Evolutionary conservation across 2,797 vertebrate species (phyloP).

Genomic region (Leptatherina wallacei): DNA sequence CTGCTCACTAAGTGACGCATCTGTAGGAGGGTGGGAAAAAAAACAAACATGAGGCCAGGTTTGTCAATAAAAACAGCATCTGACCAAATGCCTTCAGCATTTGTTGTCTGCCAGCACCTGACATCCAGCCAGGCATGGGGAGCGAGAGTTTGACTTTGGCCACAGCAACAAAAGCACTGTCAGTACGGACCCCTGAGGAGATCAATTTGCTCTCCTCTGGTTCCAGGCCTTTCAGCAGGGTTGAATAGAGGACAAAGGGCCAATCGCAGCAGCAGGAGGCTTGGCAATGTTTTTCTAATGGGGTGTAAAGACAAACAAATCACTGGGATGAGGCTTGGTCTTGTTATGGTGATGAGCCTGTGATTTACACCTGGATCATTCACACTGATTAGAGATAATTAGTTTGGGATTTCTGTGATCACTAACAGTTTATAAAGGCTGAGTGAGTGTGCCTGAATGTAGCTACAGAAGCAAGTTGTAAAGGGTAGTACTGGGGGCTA

Average conservation of each 20-base stretch:
- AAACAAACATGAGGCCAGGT: conserved; percentile 32
- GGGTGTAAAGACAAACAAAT: conserved; percentile 83
- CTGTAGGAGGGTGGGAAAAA: conserved; percentile 10
- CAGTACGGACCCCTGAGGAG: conserved; percentile 68
- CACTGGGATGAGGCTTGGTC: conserved; percentile 59
- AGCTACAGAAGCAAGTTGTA: background rate
- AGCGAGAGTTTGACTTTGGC: conserved; percentile 70
- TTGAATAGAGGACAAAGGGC: conserved; percentile 78
- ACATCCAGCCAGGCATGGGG: conserved; percentile 58
- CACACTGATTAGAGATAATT: conserved; percentile 62
- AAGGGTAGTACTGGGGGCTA: background rate
- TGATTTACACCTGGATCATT: conserved; percentile 76
- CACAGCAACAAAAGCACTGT: conserved; percentile 71
- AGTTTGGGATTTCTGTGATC: conserved; percentile 49
- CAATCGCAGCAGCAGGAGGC: conserved; percentile 66
- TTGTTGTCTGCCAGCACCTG: conserved; percentile 69
- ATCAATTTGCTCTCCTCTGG: conserved; percentile 73
- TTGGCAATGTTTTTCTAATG: conserved; percentile 74
- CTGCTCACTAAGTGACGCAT: background rate
- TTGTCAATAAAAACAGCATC: conserved; percentile 55
- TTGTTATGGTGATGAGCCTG: conserved; percentile 67
- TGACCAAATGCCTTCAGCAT: conserved; percentile 57
- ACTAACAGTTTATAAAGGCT: conserved; percentile 20
- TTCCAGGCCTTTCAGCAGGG: conserved; percentile 72
- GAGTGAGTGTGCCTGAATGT: conserved; percentile 20